These are phyloP conservation scores for Blastomussa wellsi DNA, from an alignment of 92 coral and sea anemone species.

Conservation along the genomic window DNA sequence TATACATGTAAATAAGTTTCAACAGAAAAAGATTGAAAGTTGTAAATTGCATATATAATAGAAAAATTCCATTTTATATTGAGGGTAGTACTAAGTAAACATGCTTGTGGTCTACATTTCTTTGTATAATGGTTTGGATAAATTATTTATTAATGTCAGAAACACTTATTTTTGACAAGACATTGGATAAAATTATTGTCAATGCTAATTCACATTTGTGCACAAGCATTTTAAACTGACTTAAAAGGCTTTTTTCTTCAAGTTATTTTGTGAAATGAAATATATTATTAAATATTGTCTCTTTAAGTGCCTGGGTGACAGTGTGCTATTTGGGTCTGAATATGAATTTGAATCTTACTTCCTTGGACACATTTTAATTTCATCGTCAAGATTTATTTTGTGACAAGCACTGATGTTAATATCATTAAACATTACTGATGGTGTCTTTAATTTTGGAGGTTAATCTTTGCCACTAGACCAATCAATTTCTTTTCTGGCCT, in stretches of 20 bases:
- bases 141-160: neutral
- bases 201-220: neutral
- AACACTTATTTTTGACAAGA: neutral
- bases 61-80: neutral
- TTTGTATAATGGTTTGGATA: neutral
- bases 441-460: neutral
- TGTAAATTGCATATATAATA: neutral
- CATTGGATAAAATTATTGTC: neutral
- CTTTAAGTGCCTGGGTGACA: neutral
- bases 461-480: neutral
- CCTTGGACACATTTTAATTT: neutral
- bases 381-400: neutral
- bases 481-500: neutral
- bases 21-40: too few relatives aligned
- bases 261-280: neutral
- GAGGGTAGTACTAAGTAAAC: neutral
- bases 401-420: neutral
- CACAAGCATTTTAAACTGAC: neutral
- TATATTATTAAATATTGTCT: neutral
- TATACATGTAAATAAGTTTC: too few relatives aligned
- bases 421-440: neutral
- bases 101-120: neutral
- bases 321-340: neutral
- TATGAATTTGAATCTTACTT: neutral
- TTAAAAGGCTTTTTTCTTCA: neutral